These are phyloP conservation scores for Agraylea sexmaculata DNA, from an alignment of 1,140 invertebrate species.

Conservation along the genomic window DNA sequence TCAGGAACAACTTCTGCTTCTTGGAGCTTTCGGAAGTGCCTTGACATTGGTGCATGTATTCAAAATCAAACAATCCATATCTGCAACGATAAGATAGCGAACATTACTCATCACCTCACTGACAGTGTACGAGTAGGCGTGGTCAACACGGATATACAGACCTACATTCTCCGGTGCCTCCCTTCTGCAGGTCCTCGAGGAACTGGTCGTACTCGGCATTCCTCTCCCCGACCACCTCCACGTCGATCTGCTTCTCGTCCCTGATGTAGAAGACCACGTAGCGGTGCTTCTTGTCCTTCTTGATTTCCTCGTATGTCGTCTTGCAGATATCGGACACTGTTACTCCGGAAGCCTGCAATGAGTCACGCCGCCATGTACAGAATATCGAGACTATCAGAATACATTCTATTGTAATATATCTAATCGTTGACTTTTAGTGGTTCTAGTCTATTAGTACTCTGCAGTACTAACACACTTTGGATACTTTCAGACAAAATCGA, in stretches of 20 bases:
- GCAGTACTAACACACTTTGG: too few relatives aligned
- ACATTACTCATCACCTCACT: not conserved
- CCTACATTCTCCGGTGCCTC: conserved; percentile 80
- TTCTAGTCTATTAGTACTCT: too few relatives aligned
- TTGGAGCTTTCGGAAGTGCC: conserved; percentile 87
- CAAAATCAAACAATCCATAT: conserved; percentile 90
- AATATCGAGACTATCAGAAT: too few relatives aligned
- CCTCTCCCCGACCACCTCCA: conserved; percentile 74
- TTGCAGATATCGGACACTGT: conserved; percentile 90
- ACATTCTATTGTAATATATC: too few relatives aligned
- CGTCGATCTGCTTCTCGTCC: conserved; percentile 89
- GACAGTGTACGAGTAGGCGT: not conserved
- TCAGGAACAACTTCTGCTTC: conserved; percentile 91
- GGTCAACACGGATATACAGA: conserved; percentile 15
- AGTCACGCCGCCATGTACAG: not conserved
- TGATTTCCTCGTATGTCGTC: conserved; percentile 91
- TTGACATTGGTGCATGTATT: conserved; percentile 90
- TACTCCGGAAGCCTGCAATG: conserved; percentile 82
- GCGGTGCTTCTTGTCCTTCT: conserved; percentile 93
- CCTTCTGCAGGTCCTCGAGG: conserved; percentile 80
- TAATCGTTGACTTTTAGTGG: too few relatives aligned
- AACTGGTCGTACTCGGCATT: conserved; percentile 84
- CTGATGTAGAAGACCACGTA: conserved; percentile 93
- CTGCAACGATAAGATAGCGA: conserved; percentile 25
- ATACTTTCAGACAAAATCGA: too few relatives aligned